Base-by-base conservation (phyloP, 2,888 invertebrate genomes). In the Orthosia gothica region DNA sequence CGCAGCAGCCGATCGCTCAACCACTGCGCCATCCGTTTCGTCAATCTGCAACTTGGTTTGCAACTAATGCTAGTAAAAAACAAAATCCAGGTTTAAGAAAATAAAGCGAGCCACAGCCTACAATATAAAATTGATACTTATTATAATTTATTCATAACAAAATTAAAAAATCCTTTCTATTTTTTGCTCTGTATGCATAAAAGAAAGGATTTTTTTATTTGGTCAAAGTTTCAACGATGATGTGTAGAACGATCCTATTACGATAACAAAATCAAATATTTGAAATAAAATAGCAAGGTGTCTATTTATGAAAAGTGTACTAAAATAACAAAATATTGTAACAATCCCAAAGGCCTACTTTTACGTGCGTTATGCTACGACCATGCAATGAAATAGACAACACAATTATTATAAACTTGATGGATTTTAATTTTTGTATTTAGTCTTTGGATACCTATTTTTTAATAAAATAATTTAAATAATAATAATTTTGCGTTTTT, bases 401-500 rank as follows among this genome's bases (percentile, higher is more conserved):
- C 83, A 88, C 87, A 89, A 88, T 87, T 86, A 89, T 84, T 86
- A 79, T 79, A 71, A 86, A 88, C 85, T 85, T 85, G 83, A 89
- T 87, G 87, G 88, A 92, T 93, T 93, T 94, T 95, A 92, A 93
- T 95, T 96, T 93, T 94, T 95, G 93, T 95, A 94, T 93, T 93
- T 92, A 93, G 92, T 94, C 94, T 94, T 93, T 94, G 93, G 92
- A 94, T 92, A 94, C 93, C 92, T 95, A 96, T 96, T 96, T 96
- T 92, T 95, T 93, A 95, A 95, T 95, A 95, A 95, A 96, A 95
- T 93, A 92, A 95, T 91, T 92, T 93, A 92, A 95, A 95, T 91
- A 93, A 90, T 91, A 89, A 89, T 81, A 62, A 32, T 16, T 47
- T 47, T 40, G 58, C 13, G 18, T 78, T 83, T 83, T 71, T 32